These are phyloP conservation scores for Uloborus plumipes DNA, from an alignment of 2,888 invertebrate genomes.

Conservation along the genomic window DNA sequence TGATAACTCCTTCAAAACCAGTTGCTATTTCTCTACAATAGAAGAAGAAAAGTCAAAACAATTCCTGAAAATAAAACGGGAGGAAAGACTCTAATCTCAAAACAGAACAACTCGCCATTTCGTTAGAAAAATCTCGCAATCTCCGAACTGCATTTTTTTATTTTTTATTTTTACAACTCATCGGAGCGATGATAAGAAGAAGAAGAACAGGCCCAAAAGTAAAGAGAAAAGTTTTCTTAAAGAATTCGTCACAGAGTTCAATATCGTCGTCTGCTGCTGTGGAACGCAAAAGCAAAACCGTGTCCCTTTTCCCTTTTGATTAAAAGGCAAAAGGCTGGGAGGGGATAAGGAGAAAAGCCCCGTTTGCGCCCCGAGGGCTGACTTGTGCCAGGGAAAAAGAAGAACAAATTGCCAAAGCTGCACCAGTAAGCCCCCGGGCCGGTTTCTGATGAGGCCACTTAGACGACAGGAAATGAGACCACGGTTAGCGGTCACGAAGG, in stretches of 20 bases:
- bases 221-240: conserved; percentile 27
- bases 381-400: conserved; percentile 9
- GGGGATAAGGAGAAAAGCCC: background rate
- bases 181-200: conserved; percentile 9
- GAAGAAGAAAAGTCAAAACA: too few species aligned
- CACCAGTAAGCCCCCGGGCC: conserved; percentile 36
- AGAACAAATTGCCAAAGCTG: conserved; percentile 48
- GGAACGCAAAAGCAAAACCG: conserved; percentile 26
- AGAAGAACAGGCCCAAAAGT: too few species aligned
- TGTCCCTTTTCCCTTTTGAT: conserved; percentile 50
- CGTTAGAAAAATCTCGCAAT: conserved; percentile 18
- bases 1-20: too few species aligned
- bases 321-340: conserved; percentile 31
- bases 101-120: background rate
- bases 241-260: conserved; percentile 35
- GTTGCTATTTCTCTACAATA: too few species aligned
- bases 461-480: conserved; percentile 56
- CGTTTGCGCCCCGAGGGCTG: too few species aligned
- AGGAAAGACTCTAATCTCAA: too few species aligned
- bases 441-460: conserved; percentile 53
- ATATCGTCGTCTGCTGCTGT: conserved; percentile 30
- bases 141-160: conserved; percentile 12
- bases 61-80: too few species aligned
- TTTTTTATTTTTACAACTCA: conserved; percentile 17
- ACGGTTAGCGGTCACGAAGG: conserved; percentile 40